Conservation (phyloP, 2,888 invertebrate genomes). For the Hofmannophila pseudospretella region DNA sequence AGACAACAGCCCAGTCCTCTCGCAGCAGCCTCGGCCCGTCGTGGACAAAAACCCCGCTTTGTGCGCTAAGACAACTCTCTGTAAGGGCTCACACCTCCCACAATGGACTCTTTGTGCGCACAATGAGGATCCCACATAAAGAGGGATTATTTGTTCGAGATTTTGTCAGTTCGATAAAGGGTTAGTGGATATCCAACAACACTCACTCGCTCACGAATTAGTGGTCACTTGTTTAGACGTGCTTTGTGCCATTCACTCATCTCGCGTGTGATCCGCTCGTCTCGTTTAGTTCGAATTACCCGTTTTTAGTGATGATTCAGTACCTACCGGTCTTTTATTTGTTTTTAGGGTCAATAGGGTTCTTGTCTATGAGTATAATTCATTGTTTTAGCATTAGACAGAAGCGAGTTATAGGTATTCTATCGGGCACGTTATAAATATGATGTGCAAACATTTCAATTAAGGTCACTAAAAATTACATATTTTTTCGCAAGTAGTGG, state of each 20-base stretch:
- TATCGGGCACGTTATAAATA: too few species aligned
- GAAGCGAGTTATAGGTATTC: too few species aligned
- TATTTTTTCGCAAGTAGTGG: too few species aligned
- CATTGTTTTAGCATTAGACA: too few species aligned
- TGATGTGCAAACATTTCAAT: too few species aligned
- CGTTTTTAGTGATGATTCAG: too few species aligned
- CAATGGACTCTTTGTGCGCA: constrained; percentile 9
- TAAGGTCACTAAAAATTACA: too few species aligned
- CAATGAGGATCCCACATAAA: constrained; percentile 14
- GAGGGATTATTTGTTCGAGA: constrained; percentile 13
- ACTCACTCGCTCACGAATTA: constrained; percentile 9
- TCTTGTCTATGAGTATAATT: too few species aligned
- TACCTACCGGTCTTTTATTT: too few species aligned
- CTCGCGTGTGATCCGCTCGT: neutral
- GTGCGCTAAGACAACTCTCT: too few species aligned
- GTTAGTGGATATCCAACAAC: constrained; percentile 9
- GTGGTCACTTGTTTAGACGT: constrained; percentile 13
- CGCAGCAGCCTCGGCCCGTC: constrained; percentile 3
- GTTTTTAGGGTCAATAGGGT: too few species aligned
- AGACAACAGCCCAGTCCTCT: neutral
- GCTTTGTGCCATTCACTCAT: neutral
- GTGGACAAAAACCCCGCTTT: constrained; percentile 16
- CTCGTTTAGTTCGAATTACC: neutral
- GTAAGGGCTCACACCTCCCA: constrained; percentile 12
- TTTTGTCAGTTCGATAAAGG: constrained; percentile 24